phyloP scores from a whole-genome alignment of 1,140 invertebrate genomes.

The Zaprionus africanus region DNA sequence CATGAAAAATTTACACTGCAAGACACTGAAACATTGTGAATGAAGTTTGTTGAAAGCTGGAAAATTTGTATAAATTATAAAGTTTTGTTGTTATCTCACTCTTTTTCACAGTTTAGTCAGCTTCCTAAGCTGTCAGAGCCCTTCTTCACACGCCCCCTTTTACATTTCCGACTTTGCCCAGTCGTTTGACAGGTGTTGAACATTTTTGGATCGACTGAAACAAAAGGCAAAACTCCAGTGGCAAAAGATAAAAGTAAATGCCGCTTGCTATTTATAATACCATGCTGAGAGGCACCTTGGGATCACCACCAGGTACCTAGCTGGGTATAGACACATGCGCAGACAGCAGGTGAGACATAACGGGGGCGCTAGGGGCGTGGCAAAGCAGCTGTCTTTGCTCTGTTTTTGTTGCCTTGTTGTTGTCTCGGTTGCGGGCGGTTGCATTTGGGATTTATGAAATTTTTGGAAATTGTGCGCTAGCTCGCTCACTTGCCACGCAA shows the following conservation, averaged over 20 bases:
- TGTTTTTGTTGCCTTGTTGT: background rate
- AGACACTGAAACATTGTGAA: background rate
- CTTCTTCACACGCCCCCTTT: background rate
- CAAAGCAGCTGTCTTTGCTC: background rate
- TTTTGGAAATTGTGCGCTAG: constrained; percentile 61
- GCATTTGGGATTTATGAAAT: constrained; percentile 79
- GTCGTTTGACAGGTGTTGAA: constrained; percentile 62
- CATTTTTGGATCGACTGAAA: constrained; percentile 25
- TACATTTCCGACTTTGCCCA: constrained; percentile 16
- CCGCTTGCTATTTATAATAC: constrained; percentile 48
- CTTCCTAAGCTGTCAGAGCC: background rate
- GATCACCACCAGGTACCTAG: constrained; percentile 11
- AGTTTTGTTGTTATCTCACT: background rate
- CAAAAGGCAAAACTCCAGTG: constrained; percentile 32
- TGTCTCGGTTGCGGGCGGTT: constrained; percentile 67
- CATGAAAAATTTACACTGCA: too few relatives aligned
- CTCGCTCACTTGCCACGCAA: constrained; percentile 58
- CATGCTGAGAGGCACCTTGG: constrained; percentile 37
- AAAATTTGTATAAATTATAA: constrained; percentile 16
- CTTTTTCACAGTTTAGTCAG: background rate
- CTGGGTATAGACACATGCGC: background rate
- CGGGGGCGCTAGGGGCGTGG: background rate
- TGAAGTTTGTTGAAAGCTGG: constrained; percentile 13
- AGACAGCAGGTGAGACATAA: background rate
- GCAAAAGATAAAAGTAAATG: constrained; percentile 48